A percentile compares a stretch with the other conserved stretches of the same genome.
phyloP scores from a whole-genome alignment of 2,113 vertebrate genomes.

The Formicarius rufipectus region DNA sequence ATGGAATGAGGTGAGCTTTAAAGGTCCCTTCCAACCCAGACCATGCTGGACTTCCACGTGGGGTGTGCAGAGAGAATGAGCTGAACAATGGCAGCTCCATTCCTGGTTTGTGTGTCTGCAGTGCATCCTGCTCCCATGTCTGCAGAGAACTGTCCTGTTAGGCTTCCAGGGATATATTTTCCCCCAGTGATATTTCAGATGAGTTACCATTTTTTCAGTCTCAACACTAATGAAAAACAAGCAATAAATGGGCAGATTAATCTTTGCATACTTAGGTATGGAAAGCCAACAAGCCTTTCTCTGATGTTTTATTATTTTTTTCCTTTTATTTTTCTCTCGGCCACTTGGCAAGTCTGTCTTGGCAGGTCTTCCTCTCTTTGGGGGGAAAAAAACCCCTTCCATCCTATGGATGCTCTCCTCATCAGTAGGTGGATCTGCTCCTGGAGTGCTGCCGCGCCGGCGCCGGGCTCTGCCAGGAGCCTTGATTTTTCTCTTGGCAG shows the following conservation, averaged over 20 bases:
- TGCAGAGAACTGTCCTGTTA: neutral
- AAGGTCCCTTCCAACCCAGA: neutral
- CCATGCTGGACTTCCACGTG: neutral
- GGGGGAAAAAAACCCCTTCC: neutral
- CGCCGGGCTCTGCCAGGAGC: neutral
- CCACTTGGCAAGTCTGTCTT: neutral
- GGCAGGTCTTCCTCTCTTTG: neutral
- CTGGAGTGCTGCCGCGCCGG: neutral
- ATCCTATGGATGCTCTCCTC: neutral
- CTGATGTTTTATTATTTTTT: neutral
- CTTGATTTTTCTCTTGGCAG: constrained; percentile 40
- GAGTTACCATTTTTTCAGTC: neutral
- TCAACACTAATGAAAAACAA: neutral
- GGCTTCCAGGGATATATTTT: neutral
- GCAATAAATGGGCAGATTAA: neutral
- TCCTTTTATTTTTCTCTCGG: neutral
- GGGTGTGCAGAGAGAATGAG: neutral
- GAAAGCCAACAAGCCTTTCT: neutral
- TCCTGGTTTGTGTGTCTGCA: neutral
- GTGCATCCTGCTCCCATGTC: neutral
- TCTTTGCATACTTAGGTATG: neutral
- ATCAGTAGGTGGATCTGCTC: neutral
- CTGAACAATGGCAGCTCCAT: neutral
- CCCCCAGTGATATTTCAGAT: neutral
- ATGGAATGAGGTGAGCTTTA: neutral